A percentile compares a stretch with the other conserved stretches of the same genome.
Evolutionary conservation across 2,797 vertebrate genomes (phyloP).

Genomic region (Petrocephalus schoutedeni): DNA sequence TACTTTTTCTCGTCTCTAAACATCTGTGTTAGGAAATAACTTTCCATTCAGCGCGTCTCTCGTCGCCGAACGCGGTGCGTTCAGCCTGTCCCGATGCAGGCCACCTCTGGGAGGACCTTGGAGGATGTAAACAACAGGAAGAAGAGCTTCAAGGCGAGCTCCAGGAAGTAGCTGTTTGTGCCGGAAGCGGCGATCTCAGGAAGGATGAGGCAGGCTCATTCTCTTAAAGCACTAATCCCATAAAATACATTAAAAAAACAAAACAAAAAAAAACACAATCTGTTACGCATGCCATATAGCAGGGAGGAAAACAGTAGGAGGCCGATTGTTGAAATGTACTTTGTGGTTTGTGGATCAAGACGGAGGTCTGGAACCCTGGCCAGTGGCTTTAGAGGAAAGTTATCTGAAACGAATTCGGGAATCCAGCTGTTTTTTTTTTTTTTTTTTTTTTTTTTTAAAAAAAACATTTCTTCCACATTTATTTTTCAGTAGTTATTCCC

Average conservation of each 20-base stretch:
- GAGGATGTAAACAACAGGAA: conserved; percentile 24
- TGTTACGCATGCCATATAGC: too few relatives aligned
- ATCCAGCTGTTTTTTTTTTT: background rate
- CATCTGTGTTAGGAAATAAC: conserved; percentile 52
- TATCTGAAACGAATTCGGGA: conserved; percentile 9
- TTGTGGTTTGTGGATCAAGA: background rate
- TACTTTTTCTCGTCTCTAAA: conserved; percentile 33
- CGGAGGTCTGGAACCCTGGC: background rate
- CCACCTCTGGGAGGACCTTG: conserved; percentile 19
- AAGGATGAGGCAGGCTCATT: conserved; percentile 30
- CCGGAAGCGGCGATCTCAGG: conserved; percentile 25
- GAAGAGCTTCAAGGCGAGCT: conserved; percentile 12
- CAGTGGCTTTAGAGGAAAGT: background rate
- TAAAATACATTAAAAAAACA: background rate
- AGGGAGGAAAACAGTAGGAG: background rate
- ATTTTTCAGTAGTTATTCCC: background rate
- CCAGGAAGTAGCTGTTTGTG: conserved; percentile 46
- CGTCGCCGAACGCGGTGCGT: conserved; percentile 37
- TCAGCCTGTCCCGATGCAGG: conserved; percentile 15
- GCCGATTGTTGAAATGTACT: background rate
- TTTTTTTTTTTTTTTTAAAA: background rate
- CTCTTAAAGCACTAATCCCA: background rate
- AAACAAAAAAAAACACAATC: background rate
- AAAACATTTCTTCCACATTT: background rate
- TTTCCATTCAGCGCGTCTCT: conserved; percentile 40